These are phyloP conservation scores for Tyria jacobaeae DNA, from an alignment of 2,888 invertebrate species.

Conservation along the genomic window DNA sequence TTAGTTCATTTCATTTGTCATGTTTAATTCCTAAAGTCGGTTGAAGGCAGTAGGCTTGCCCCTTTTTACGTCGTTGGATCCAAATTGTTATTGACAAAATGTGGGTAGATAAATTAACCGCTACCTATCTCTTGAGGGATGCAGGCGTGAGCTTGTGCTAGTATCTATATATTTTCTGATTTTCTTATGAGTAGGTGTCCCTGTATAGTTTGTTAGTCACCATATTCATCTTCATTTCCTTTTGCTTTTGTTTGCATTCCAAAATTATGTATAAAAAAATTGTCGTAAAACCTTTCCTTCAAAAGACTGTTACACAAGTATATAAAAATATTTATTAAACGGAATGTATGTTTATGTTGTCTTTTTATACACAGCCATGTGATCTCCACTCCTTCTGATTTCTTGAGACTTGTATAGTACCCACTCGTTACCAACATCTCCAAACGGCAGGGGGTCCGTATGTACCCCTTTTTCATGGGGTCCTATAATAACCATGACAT, in stretches of 20 bases:
- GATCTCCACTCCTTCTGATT: constrained; percentile 88
- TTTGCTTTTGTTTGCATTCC: not conserved
- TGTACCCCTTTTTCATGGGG: constrained; percentile 88
- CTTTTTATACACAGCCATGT: constrained; percentile 87
- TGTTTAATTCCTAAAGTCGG: no score
- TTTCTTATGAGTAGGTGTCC: no score
- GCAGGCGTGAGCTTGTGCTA: no score
- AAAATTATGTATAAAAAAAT: not conserved
- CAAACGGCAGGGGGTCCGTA: constrained; percentile 91
- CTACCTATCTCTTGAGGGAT: no score
- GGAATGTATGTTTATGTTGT: constrained; percentile 40
- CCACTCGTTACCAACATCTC: constrained; percentile 87
- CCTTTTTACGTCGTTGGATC: no score
- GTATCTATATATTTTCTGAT: no score
- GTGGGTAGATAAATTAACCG: no score
- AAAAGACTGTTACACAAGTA: constrained; percentile 47
- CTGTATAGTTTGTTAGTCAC: no score
- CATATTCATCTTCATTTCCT: not conserved
- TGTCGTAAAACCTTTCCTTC: constrained; percentile 12
- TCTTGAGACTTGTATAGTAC: constrained; percentile 83
- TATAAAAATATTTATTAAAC: constrained; percentile 45
- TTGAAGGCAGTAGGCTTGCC: no score
- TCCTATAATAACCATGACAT: constrained; percentile 91
- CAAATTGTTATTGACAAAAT: no score
- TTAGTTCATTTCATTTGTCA: no score